phyloP scores from a whole-genome alignment of 2,888 invertebrate species.

The Lycia hirtaria region DNA sequence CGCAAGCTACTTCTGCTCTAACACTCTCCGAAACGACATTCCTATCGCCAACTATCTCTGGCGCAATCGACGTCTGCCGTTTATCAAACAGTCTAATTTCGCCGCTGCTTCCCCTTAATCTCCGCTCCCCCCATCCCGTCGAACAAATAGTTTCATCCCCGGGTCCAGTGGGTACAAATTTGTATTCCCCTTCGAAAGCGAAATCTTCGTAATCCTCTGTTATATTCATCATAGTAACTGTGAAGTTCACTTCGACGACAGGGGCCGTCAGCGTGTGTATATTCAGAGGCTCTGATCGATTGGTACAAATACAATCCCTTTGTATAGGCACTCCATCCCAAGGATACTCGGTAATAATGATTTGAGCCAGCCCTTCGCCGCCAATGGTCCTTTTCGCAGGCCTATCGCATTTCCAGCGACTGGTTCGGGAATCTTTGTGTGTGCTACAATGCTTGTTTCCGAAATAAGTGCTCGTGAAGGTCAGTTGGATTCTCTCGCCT shows the following conservation, averaged over 20 bases:
- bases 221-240: slow-evolving; percentile 91
- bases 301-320: slow-evolving; percentile 90
- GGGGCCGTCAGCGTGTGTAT: slow-evolving; percentile 89
- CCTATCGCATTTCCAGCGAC: slow-evolving; percentile 89
- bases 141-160: slow-evolving; percentile 87
- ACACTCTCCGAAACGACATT: slow-evolving; percentile 83
- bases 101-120: slow-evolving; percentile 89
- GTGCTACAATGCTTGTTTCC: slow-evolving; percentile 89
- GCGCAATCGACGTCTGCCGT: slow-evolving; percentile 71
- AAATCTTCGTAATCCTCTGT: slow-evolving; percentile 92
- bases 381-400: slow-evolving; percentile 75
- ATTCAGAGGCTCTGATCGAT: slow-evolving; percentile 87
- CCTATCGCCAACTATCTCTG: slow-evolving; percentile 78
- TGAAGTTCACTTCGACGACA: slow-evolving; percentile 90
- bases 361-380: slow-evolving; percentile 85
- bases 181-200: slow-evolving; percentile 91
- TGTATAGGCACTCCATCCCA: slow-evolving; percentile 88
- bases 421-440: slow-evolving; percentile 87
- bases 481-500: slow-evolving; percentile 89
- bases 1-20: slow-evolving; percentile 86
- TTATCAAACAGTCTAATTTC: slow-evolving; percentile 89
- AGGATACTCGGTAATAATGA: slow-evolving; percentile 88
- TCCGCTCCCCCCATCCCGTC: slow-evolving; percentile 87
- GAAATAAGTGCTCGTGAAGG: slow-evolving; percentile 88
- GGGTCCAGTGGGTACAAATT: slow-evolving; percentile 86